These are phyloP conservation scores for Callochromis pleurospilus DNA, from an alignment of 2,113 vertebrate species.

Conservation along the genomic window DNA sequence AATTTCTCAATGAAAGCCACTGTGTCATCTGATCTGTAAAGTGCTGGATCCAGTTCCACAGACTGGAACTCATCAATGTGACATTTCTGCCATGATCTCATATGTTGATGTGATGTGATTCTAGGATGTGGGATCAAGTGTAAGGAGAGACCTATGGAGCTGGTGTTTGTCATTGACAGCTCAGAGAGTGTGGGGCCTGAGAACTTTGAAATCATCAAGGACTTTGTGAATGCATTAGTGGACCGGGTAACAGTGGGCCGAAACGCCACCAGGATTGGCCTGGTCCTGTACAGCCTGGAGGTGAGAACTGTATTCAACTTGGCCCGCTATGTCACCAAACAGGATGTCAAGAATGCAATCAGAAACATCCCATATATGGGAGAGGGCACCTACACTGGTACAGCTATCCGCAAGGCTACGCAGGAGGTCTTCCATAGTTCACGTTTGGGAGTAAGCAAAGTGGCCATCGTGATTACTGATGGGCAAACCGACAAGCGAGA, in stretches of 20 bases:
- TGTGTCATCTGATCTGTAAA: conserved; percentile 3
- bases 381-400: conserved; percentile 81
- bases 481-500: conserved; percentile 84
- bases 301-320: conserved; percentile 79
- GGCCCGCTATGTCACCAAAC: conserved; percentile 63
- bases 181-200: conserved; percentile 85
- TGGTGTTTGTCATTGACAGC: conserved; percentile 88
- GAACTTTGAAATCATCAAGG: conserved; percentile 85
- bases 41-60: background rate
- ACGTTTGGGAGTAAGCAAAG: conserved; percentile 75
- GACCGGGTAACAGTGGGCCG: conserved; percentile 81
- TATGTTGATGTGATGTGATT: conserved; percentile 28
- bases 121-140: conserved; percentile 83
- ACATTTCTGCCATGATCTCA: conserved; percentile 4
- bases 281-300: conserved; percentile 83
- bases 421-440: conserved; percentile 80
- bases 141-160: conserved; percentile 85
- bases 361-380: conserved; percentile 81
- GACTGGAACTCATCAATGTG: background rate
- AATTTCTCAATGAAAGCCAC: background rate
- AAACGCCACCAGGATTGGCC: conserved; percentile 80
- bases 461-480: conserved; percentile 83
- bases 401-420: conserved; percentile 78
- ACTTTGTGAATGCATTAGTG: conserved; percentile 80
- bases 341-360: conserved; percentile 80